Conservation (phyloP, 30 jellyfish, hydroid and myxozoan species). For the Chrysaora quinquecirrha region DNA sequence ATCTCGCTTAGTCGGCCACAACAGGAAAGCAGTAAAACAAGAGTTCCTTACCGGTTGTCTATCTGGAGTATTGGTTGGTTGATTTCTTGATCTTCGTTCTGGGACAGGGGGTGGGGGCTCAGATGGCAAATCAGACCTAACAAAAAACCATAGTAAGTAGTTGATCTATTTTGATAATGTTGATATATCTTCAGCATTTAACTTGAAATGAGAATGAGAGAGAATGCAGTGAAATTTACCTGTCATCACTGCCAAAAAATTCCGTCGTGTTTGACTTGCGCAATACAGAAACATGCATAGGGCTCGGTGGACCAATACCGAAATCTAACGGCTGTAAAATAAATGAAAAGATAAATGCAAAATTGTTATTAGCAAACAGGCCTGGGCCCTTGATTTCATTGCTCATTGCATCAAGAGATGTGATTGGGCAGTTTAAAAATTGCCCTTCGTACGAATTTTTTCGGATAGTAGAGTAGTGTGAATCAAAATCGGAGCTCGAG, state of each 20-base stretch:
- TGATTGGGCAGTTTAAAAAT: no score
- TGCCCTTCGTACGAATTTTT: no score
- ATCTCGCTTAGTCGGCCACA: neutral
- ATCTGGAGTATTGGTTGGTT: neutral
- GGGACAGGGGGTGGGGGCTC: conserved; percentile 77
- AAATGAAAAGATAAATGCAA: no score
- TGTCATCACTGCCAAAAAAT: conserved; percentile 8
- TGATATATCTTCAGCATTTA: no score
- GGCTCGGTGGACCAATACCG: conserved; percentile 44
- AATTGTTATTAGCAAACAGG: no score
- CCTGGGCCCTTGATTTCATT: no score
- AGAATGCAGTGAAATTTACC: neutral
- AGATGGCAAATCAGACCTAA: neutral
- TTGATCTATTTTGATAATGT: no score
- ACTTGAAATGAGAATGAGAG: no score
- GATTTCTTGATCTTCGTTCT: conserved; percentile 29
- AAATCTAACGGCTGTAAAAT: conserved; percentile 2
- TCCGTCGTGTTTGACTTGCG: neutral
- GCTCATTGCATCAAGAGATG: no score
- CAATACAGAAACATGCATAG: conserved; percentile 4
- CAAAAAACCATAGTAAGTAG: neutral
- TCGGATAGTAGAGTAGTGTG: no score
- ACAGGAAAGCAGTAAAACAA: no score
- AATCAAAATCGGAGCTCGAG: no score
- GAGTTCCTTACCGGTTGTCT: neutral